phyloP scores from a whole-genome alignment of 2,113 vertebrate species.

The Lota lota region DNA sequence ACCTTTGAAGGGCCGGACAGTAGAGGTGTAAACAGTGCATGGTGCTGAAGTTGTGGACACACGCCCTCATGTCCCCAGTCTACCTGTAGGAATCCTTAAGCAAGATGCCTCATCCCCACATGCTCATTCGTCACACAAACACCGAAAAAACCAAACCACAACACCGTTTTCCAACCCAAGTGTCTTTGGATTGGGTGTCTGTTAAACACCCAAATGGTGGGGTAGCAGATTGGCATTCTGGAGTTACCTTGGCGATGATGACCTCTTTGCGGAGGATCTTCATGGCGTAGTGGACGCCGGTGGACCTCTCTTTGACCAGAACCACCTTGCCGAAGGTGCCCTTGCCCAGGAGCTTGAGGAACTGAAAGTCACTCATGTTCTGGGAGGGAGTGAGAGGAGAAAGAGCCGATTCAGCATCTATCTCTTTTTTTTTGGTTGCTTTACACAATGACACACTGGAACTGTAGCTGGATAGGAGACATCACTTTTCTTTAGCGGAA shows the following conservation, averaged over 20 bases:
- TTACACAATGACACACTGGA: neutral
- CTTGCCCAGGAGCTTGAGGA: constrained; percentile 88
- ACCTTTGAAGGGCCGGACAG: no score
- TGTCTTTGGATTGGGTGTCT: no score
- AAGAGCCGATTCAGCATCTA: neutral
- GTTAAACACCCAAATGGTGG: no score
- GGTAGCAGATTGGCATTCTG: no score
- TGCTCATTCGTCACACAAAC: no score
- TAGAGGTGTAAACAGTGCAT: no score
- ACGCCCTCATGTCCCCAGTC: no score
- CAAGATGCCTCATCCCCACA: no score
- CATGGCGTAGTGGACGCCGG: constrained; percentile 86
- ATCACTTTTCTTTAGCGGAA: neutral
- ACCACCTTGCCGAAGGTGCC: constrained; percentile 92
- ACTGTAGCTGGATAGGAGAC: neutral
- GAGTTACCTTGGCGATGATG: constrained; percentile 84
- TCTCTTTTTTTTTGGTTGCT: neutral
- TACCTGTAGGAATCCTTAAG: no score
- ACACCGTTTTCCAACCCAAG: no score
- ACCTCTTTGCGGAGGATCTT: constrained; percentile 89
- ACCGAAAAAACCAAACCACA: no score
- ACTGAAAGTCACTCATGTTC: constrained; percentile 91
- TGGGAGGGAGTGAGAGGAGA: constrained; percentile 54
- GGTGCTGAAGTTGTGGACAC: no score
- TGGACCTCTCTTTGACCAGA: constrained; percentile 83